Conservation (phyloP, 1,140 invertebrate genomes). For the Neotoxoptera formosana region DNA sequence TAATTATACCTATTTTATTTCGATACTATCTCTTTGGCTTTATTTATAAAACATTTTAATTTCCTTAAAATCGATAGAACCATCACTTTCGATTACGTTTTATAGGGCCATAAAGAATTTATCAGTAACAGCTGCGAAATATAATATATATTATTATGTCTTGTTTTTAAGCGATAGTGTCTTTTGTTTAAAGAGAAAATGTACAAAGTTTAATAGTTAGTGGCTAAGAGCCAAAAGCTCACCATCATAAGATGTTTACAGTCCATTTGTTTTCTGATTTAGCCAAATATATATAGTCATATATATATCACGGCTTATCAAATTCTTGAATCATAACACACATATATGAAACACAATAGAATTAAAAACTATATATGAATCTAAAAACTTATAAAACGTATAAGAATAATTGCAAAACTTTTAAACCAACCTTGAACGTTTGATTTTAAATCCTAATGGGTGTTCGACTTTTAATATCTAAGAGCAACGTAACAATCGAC, state of each 20-base stretch:
- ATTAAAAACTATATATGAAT: not conserved
- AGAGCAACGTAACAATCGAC: not conserved
- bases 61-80: not conserved
- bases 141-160: not conserved
- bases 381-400: not conserved
- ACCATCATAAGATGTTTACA: conserved; percentile 25
- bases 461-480: not conserved
- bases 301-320: not conserved
- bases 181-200: conserved; percentile 22
- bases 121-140: conserved; percentile 26
- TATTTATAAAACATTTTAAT: not conserved
- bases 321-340: not conserved
- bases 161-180: not conserved
- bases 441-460: not conserved
- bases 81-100: not conserved
- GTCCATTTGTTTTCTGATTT: conserved; percentile 32
- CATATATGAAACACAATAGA: not conserved
- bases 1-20: not conserved
- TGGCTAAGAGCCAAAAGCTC: not conserved
- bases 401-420: not conserved
- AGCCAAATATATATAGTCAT: not conserved
- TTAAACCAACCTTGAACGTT: not conserved
- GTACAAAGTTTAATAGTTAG: not conserved
- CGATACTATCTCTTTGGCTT: not conserved
- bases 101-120: not conserved